Evolutionary conservation across 2,797 vertebrate species (phyloP).

Genomic region (Hypotaenidia okinawae): DNA sequence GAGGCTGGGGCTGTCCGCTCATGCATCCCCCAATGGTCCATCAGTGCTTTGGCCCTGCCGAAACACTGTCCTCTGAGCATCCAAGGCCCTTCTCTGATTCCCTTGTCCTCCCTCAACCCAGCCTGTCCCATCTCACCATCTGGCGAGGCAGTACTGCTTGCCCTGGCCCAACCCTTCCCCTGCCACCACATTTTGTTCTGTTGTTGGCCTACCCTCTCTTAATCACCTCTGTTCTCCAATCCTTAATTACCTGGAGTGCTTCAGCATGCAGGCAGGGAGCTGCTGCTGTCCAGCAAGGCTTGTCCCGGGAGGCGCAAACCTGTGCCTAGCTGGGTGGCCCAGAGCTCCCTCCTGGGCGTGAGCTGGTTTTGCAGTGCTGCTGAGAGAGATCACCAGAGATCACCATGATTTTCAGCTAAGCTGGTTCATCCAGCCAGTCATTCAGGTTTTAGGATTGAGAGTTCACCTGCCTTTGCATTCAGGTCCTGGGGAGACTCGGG

Average conservation of each 20-base stretch:
- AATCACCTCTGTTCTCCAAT: too few species aligned
- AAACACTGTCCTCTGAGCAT: accelerated
- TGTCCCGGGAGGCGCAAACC: background rate
- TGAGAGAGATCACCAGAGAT: background rate
- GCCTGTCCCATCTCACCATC: background rate
- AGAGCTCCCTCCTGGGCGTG: background rate
- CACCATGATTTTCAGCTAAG: background rate
- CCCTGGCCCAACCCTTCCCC: background rate
- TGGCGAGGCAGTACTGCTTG: background rate
- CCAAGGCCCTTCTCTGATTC: background rate
- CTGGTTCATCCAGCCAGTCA: background rate
- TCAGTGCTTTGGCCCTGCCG: accelerated
- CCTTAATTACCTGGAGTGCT: background rate
- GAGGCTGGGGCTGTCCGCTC: background rate
- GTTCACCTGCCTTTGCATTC: background rate
- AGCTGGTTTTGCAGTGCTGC: background rate
- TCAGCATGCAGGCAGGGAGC: accelerated
- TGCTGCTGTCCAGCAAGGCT: background rate
- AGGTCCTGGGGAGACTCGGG: background rate
- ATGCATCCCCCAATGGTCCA: accelerated
- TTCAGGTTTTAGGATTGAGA: background rate
- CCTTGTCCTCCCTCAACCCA: background rate
- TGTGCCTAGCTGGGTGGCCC: background rate
- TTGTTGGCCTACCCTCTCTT: background rate
- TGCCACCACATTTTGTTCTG: background rate